Conservation (phyloP, 2,113 vertebrate genomes). For the Nibea albiflora region DNA sequence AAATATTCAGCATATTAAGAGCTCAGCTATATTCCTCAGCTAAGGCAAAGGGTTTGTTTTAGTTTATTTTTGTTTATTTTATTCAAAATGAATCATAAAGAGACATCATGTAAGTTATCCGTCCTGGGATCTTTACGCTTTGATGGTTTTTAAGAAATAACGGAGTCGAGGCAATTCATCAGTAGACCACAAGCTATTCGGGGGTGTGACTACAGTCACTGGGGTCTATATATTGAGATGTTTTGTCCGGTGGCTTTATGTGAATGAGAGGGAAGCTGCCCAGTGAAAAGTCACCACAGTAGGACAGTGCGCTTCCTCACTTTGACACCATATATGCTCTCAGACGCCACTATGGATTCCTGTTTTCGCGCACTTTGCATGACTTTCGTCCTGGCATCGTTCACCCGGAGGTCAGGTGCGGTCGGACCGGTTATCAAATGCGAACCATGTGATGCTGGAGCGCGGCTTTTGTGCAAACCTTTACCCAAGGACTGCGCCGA, state of each 20-base stretch:
- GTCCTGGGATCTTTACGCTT: background rate
- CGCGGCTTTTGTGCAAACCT: slow-evolving; percentile 88
- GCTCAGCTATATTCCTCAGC: background rate
- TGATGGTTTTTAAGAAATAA: slow-evolving; percentile 44
- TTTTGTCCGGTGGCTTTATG: slow-evolving; percentile 74
- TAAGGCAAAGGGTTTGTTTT: background rate
- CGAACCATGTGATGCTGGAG: slow-evolving; percentile 89
- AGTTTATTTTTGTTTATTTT: background rate
- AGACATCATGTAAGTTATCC: background rate
- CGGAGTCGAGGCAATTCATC: slow-evolving; percentile 60
- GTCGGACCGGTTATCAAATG: slow-evolving; percentile 90
- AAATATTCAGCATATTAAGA: background rate
- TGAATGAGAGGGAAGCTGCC: slow-evolving; percentile 75
- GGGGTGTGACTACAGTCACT: slow-evolving; percentile 88
- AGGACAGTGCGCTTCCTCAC: slow-evolving; percentile 44
- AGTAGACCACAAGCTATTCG: slow-evolving; percentile 75
- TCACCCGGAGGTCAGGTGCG: slow-evolving; percentile 77
- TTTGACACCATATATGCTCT: slow-evolving; percentile 15
- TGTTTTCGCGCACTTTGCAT: slow-evolving; percentile 82
- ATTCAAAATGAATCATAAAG: background rate
- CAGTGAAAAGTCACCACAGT: slow-evolving; percentile 36
- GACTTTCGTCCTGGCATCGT: slow-evolving; percentile 78
- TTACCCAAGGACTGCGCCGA: slow-evolving; percentile 87
- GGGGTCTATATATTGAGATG: slow-evolving; percentile 88
- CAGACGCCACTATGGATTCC: slow-evolving; percentile 80